Base-by-base conservation (phyloP, 2,888 invertebrate genomes). In the Drosophila affinis region DNA sequence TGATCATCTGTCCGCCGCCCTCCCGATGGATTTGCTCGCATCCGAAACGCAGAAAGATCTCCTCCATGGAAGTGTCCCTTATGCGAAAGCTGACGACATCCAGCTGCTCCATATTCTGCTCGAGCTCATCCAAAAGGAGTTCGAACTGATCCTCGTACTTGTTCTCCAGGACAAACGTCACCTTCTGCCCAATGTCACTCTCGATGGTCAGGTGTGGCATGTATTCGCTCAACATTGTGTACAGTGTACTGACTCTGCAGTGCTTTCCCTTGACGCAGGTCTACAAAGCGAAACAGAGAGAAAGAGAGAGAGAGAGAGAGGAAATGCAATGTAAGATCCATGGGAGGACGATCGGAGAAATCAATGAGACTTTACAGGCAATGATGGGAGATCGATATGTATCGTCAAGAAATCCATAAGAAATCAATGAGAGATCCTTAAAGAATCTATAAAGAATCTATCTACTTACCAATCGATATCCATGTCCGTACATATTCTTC, bases 151-250 rank as follows among this genome's bases (percentile, higher is more conserved):
- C 75, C 39, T 82, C 97, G 89, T 96, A 97, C 91, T 95, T 95
- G 73, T 95, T 95, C 91, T 97, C 97, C 47, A 97, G 93, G 87
- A 95, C 96, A 89, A 94, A 95, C 5, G 96, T 95, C 0, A 95
- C 94, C n/a, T 97, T 97, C 70, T 95, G 94, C 87, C 96, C 96
- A 84, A 96, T 95, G 51, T 97, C 92, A 29, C 94, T 93, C 2
- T 97, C 97, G 45, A 94, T 94, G 0, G 96, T 94, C 95, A 97
- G 95, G 72, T 97, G 97, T 14, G 96, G 96, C 67, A 97, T 95
- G 62, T 81, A 68, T 27, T 44, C 62, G 9, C 3, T 12, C 17
- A 85, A 17, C 5, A 84, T 14, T 0, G 56, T 96, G 92, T 90
- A 96, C 95, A 5, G 96, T 95, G 96, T 0, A 95, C 95, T 51